Evolutionary conservation across 2,888 invertebrate genomes (phyloP).

Genomic region (Molanna angustata): DNA sequence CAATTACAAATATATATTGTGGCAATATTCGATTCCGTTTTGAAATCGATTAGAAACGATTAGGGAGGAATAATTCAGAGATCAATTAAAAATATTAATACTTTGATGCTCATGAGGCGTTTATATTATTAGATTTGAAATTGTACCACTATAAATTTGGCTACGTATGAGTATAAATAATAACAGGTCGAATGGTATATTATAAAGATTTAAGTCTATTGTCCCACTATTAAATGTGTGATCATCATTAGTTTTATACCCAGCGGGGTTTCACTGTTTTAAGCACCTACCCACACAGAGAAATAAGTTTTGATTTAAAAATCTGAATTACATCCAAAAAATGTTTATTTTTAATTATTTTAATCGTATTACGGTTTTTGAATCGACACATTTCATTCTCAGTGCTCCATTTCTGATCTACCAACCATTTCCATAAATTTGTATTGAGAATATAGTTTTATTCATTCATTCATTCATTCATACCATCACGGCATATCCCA

Average conservation of each 20-base stretch:
- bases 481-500: no score
- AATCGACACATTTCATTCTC: no score
- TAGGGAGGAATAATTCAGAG: conserved; percentile 19
- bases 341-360: no score
- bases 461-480: no score
- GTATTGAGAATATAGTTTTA: no score
- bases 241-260: conserved; percentile 22
- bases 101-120: conserved; percentile 7
- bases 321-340: no score
- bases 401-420: no score
- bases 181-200: background rate
- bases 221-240: conserved; percentile 13
- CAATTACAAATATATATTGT: conserved; percentile 1
- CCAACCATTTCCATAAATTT: no score
- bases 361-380: no score
- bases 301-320: no score
- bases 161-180: background rate
- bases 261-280: no score
- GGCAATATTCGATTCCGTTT: conserved; percentile 1
- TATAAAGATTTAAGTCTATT: background rate
- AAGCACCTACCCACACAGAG: no score
- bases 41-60: conserved; percentile 11
- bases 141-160: background rate
- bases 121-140: background rate
- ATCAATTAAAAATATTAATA: conserved; percentile 17